Evolutionary conservation across 2,888 invertebrate genomes (phyloP).

Genomic region (Ophioninae sp.): DNA sequence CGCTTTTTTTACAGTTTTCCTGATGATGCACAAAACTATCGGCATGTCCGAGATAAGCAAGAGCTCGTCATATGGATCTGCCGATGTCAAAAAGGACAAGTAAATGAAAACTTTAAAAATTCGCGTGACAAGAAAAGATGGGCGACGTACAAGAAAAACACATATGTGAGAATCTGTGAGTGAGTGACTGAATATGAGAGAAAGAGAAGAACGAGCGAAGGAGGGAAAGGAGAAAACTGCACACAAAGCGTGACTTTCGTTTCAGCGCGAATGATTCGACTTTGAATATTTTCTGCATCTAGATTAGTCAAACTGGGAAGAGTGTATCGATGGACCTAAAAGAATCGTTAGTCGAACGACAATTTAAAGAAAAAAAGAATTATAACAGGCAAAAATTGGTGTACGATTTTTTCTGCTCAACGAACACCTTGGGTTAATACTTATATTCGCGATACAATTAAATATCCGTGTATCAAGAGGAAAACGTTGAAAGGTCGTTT

Average conservation of each 20-base stretch:
- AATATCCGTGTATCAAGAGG: background rate
- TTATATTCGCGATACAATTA: background rate
- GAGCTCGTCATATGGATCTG: constrained; percentile 90
- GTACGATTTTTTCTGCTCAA: background rate
- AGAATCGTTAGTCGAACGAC: constrained; percentile 21
- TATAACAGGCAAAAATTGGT: constrained; percentile 5
- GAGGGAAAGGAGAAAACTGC: constrained; percentile 23
- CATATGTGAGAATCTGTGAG: background rate
- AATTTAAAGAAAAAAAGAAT: constrained; percentile 20
- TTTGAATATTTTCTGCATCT: constrained; percentile 63
- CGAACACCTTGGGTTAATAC: background rate
- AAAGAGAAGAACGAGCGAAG: constrained; percentile 18
- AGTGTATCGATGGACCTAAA: constrained; percentile 29
- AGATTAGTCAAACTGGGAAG: constrained; percentile 36
- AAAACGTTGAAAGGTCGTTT: constrained; percentile 5
- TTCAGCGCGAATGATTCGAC: constrained; percentile 57
- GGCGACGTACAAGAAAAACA: constrained; percentile 51
- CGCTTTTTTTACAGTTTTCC: constrained; percentile 86
- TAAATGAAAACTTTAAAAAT: constrained; percentile 61
- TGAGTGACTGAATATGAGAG: background rate
- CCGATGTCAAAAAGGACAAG: constrained; percentile 82
- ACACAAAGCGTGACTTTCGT: constrained; percentile 57
- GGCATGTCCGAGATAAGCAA: constrained; percentile 93
- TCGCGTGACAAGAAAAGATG: constrained; percentile 20
- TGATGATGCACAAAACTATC: constrained; percentile 89